A percentile compares a stretch with the other conserved stretches of the same genome.
phyloP scores from a whole-genome alignment of 1,140 invertebrate species.

The Drosophila kanapiae region DNA sequence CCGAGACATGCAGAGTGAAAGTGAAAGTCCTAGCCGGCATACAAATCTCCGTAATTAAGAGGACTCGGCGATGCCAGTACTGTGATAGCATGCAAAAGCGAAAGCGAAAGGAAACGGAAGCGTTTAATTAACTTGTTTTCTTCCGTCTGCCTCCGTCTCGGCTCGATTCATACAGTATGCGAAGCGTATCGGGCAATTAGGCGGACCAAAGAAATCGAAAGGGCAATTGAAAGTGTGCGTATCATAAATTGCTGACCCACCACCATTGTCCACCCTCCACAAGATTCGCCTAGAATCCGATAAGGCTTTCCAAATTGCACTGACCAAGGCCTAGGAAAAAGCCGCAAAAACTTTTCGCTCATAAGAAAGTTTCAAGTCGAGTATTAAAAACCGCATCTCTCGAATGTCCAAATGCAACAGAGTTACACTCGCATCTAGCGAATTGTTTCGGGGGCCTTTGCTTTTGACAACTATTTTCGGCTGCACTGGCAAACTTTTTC shows the following conservation, averaged over 20 bases:
- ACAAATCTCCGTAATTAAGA: constrained; percentile 79
- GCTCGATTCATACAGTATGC: constrained; percentile 65
- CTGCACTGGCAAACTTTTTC: constrained; percentile 63
- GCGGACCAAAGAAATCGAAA: constrained; percentile 39
- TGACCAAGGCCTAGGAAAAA: constrained; percentile 28
- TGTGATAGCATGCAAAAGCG: constrained; percentile 65
- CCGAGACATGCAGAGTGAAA: constrained; percentile 53
- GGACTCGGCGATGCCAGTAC: constrained; percentile 57
- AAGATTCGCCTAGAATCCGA: constrained; percentile 17
- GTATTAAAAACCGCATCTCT: constrained; percentile 59
- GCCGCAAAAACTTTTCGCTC: constrained; percentile 59
- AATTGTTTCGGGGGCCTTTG: constrained; percentile 57
- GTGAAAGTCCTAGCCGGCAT: constrained; percentile 69
- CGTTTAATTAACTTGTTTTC: constrained; percentile 82
- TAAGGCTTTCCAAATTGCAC: constrained; percentile 39
- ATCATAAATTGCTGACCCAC: constrained; percentile 59
- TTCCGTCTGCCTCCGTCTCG: constrained; percentile 33
- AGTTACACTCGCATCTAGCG: constrained; percentile 66
- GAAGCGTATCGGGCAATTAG: constrained; percentile 70
- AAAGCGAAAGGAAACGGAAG: constrained; percentile 62
- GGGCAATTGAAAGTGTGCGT: constrained; percentile 57
- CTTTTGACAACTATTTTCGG: constrained; percentile 69
- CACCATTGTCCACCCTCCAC: neutral
- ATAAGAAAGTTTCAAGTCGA: constrained; percentile 44
- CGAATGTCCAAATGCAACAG: constrained; percentile 47